These are phyloP conservation scores for Notarius lentiginosus DNA, from an alignment of 2,113 vertebrate species.

Conservation along the genomic window DNA sequence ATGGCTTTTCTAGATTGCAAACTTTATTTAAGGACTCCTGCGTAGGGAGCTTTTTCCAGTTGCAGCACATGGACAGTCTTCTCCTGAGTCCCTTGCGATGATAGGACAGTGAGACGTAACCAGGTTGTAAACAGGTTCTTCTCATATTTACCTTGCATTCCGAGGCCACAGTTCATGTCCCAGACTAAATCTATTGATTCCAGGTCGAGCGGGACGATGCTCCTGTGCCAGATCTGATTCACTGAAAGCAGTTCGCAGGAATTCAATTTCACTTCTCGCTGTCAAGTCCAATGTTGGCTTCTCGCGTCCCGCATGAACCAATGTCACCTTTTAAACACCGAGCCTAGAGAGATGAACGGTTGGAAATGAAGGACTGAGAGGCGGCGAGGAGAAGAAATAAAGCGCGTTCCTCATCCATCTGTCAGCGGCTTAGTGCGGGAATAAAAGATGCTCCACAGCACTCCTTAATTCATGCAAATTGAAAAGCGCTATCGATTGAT, in stretches of 20 bases:
- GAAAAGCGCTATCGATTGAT: slow-evolving; percentile 65
- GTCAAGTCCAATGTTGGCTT: slow-evolving; percentile 38
- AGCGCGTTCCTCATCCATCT: slow-evolving; percentile 24
- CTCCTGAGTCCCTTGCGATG: neutral
- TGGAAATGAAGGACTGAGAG: neutral
- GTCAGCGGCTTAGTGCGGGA: slow-evolving; percentile 30
- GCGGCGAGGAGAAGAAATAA: slow-evolving; percentile 41
- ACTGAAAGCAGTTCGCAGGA: slow-evolving; percentile 1
- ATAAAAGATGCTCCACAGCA: slow-evolving; percentile 34
- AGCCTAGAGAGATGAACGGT: neutral
- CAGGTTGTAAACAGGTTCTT: neutral
- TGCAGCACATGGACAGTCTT: neutral
- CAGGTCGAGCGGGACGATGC: neutral
- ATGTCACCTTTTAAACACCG: slow-evolving; percentile 38
- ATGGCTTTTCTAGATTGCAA: neutral
- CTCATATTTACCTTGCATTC: neutral
- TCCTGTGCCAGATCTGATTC: slow-evolving; percentile 23
- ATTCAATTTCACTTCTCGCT: slow-evolving; percentile 39
- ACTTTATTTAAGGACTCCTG: neutral
- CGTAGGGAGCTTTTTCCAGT: neutral
- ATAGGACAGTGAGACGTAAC: neutral
- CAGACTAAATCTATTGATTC: slow-evolving; percentile 17
- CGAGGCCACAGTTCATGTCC: slow-evolving; percentile 9
- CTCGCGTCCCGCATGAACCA: neutral
- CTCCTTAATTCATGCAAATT: slow-evolving; percentile 70